phyloP scores from a whole-genome alignment of 2,797 vertebrate genomes.

The Chloroceryle inda region DNA sequence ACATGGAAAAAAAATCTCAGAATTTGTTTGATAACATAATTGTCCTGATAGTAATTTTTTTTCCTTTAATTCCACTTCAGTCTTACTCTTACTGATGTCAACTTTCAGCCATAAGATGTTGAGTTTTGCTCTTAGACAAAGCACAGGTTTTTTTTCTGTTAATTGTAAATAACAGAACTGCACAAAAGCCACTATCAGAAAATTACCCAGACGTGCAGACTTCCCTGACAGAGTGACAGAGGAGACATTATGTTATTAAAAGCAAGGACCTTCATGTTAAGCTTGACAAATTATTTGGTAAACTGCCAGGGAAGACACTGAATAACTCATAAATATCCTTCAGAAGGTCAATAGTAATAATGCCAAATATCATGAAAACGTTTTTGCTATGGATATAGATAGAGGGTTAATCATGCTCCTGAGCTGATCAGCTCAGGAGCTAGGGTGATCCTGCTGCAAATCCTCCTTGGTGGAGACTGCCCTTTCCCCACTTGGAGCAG shows the following conservation, averaged over 20 bases:
- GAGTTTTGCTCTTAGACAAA: neutral
- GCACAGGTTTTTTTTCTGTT: neutral
- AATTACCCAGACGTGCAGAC: neutral
- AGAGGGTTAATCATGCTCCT: neutral
- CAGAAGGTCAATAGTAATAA: neutral
- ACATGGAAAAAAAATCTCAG: neutral
- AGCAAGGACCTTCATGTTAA: slow-evolving; percentile 7
- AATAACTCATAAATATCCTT: neutral
- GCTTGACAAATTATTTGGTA: neutral
- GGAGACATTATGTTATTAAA: neutral
- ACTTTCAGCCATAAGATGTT: neutral
- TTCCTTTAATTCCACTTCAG: neutral
- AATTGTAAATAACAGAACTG: neutral
- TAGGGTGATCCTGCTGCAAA: neutral
- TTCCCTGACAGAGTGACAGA: neutral
- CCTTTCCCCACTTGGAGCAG: neutral
- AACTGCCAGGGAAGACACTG: neutral
- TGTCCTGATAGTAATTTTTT: neutral
- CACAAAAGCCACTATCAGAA: neutral
- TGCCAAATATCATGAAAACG: neutral
- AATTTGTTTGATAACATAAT: neutral
- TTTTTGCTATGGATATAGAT: neutral
- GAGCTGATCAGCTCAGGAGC: neutral
- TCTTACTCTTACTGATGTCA: neutral
- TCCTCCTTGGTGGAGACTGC: neutral